These are phyloP conservation scores for Ranitomeya variabilis DNA, from an alignment of 2,113 vertebrate species.

Conservation along the genomic window DNA sequence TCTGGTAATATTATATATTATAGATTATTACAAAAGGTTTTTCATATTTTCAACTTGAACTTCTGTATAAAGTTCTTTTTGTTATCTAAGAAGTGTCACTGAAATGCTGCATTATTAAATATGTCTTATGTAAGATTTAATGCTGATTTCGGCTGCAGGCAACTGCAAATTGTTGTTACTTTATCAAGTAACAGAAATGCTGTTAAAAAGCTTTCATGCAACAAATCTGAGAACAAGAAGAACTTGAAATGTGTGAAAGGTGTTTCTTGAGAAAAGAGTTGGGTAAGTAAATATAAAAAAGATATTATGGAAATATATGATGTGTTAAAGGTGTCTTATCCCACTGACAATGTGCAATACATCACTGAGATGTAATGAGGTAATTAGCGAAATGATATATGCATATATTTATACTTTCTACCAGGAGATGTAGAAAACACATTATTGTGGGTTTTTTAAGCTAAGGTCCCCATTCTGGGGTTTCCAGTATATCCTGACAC, in stretches of 20 bases:
- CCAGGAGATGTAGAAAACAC: background rate
- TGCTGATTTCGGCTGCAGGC: slow-evolving; percentile 36
- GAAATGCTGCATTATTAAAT: slow-evolving; percentile 21
- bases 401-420: background rate
- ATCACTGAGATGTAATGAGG: background rate
- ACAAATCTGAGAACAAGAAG: slow-evolving; percentile 38
- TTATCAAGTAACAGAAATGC: slow-evolving; percentile 40
- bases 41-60: background rate
- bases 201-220: slow-evolving; percentile 49
- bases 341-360: slow-evolving; percentile 10
- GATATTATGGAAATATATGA: slow-evolving; percentile 44
- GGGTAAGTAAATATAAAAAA: slow-evolving; percentile 7
- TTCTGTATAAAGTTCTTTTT: background rate
- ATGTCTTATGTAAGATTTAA: slow-evolving; percentile 48
- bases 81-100: background rate
- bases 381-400: background rate
- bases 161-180: slow-evolving; percentile 40
- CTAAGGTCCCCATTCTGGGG: background rate
- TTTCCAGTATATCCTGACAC: too few relatives aligned
- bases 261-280: slow-evolving; percentile 31
- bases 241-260: slow-evolving; percentile 39
- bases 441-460: background rate
- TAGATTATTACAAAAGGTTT: background rate
- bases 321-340: slow-evolving; percentile 32
- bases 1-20: background rate